A percentile compares a stretch with the other conserved stretches of the same genome.
Evolutionary conservation across 2,113 vertebrate genomes (phyloP).

Genomic region (Dromiciops gliroides): DNA sequence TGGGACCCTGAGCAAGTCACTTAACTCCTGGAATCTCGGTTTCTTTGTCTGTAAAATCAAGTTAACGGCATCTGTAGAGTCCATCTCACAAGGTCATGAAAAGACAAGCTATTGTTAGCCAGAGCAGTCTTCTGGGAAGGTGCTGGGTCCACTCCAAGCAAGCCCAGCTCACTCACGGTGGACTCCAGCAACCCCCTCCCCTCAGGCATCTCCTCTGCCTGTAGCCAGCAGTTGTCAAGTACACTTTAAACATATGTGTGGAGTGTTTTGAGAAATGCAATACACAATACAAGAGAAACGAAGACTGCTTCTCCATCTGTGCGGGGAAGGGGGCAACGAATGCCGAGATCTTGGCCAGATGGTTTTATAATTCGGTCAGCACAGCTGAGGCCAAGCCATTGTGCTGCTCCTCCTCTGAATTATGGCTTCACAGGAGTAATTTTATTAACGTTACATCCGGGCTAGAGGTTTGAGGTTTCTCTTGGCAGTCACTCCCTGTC

Average conservation of each 20-base stretch:
- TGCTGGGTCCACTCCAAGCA: background rate
- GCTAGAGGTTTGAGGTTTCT: background rate
- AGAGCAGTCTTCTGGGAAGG: background rate
- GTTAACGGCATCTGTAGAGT: background rate
- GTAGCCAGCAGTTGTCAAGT: slow-evolving; percentile 62
- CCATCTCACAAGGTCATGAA: background rate
- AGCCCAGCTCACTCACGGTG: background rate
- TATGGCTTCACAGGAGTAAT: background rate
- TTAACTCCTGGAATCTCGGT: background rate
- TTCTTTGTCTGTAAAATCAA: background rate
- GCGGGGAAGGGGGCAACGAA: slow-evolving; percentile 33
- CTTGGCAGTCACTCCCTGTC: slow-evolving; percentile 21
- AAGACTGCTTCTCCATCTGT: slow-evolving; percentile 76
- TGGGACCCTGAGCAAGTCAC: background rate
- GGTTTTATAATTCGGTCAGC: slow-evolving; percentile 65
- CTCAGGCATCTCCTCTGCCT: background rate
- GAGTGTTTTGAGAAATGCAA: slow-evolving; percentile 77
- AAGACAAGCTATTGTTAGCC: background rate
- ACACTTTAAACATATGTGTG: slow-evolving; percentile 60
- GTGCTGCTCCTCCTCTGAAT: background rate
- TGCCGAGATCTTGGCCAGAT: slow-evolving; percentile 69
- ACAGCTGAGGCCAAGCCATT: slow-evolving; percentile 41
- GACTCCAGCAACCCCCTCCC: background rate
- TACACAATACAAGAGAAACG: slow-evolving; percentile 60
- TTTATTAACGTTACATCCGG: background rate